A percentile compares a stretch with the other conserved stretches of the same genome.
These are phyloP conservation scores for Aphrophora alni DNA, from an alignment of 2,888 invertebrate species.

Conservation along the genomic window DNA sequence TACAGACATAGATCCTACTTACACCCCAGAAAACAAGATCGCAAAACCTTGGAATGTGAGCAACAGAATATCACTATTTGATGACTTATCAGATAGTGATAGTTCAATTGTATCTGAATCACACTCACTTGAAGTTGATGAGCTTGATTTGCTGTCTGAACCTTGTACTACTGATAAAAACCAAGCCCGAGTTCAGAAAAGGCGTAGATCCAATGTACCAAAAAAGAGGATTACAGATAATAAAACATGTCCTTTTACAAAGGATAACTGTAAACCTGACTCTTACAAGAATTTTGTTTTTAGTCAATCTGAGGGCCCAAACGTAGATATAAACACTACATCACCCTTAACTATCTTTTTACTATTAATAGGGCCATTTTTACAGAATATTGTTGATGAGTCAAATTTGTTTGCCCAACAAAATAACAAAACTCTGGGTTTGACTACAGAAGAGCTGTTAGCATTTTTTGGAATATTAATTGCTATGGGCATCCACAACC, in stretches of 20 bases:
- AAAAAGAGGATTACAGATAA: too few species aligned
- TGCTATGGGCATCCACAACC: constrained; percentile 45
- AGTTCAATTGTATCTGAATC: neutral
- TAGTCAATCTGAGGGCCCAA: neutral
- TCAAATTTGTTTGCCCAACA: constrained; percentile 9
- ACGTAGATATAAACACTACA: neutral
- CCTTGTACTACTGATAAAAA: neutral
- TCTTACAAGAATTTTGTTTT: neutral
- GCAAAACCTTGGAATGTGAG: neutral
- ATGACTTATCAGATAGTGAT: neutral
- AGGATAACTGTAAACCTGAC: neutral
- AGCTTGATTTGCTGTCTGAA: neutral
- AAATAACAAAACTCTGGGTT: neutral
- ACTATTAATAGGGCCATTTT: neutral
- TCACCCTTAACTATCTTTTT: neutral
- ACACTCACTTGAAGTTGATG: neutral
- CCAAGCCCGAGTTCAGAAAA: too few species aligned
- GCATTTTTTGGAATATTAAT: constrained; percentile 40
- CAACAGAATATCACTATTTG: neutral
- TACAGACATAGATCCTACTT: neutral
- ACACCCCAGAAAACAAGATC: neutral
- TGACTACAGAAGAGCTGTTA: constrained; percentile 25
- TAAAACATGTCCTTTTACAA: neutral
- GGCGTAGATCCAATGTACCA: too few species aligned
- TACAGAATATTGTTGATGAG: neutral